A percentile compares a stretch with the other conserved stretches of the same genome.
These are phyloP conservation scores for Eulacestoma nigropectus DNA, from an alignment of 2,113 vertebrate species.

Conservation along the genomic window DNA sequence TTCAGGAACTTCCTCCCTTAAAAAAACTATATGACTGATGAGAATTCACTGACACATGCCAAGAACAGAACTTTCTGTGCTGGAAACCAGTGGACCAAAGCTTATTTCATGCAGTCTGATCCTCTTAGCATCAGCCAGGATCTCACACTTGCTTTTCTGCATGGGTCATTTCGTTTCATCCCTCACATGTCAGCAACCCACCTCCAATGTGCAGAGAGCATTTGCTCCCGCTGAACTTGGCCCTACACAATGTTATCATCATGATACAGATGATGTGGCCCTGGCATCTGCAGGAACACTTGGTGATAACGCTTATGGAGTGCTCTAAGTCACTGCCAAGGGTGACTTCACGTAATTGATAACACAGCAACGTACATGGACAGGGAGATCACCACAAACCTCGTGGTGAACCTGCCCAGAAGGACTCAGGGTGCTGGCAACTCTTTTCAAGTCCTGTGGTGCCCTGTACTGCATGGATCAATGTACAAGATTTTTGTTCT, in stretches of 20 bases:
- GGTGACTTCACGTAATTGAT: fast-evolving
- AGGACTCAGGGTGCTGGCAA: neutral
- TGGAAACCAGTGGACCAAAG: neutral
- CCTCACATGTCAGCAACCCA: neutral
- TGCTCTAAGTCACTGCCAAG: neutral
- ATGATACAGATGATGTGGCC: neutral
- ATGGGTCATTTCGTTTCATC: neutral
- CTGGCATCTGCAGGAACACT: neutral
- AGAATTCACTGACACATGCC: neutral
- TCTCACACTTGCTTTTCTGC: neutral
- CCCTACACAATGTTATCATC: neutral
- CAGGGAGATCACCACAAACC: neutral
- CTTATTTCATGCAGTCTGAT: neutral
- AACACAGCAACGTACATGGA: neutral
- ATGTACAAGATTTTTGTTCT: neutral
- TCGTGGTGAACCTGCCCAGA: neutral
- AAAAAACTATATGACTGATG: neutral
- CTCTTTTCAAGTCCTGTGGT: neutral
- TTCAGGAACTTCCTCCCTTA: neutral
- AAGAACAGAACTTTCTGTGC: neutral
- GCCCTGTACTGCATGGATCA: neutral
- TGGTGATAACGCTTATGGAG: neutral
- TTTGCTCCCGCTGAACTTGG: neutral
- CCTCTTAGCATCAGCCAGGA: neutral
- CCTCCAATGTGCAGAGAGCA: neutral